phyloP scores from a whole-genome alignment of 1,140 invertebrate species.

The Hesperophylax magnus region DNA sequence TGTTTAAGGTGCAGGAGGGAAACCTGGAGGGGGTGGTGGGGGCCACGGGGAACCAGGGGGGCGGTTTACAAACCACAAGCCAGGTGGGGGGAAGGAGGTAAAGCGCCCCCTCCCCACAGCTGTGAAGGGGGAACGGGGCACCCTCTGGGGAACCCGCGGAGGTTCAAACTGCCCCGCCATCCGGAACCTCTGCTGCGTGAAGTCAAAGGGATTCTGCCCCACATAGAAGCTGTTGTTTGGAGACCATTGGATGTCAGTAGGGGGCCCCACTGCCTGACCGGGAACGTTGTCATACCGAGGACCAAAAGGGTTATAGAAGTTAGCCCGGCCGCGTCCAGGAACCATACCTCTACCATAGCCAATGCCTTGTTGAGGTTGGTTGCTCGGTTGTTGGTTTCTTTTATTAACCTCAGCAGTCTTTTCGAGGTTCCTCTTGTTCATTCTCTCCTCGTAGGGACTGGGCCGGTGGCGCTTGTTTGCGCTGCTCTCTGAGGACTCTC shows the following conservation, averaged over 20 bases:
- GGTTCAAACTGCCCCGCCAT: not conserved
- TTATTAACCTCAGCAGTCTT: slow-evolving; percentile 50
- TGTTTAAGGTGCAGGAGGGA: slow-evolving; percentile 2
- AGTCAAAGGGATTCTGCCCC: slow-evolving; percentile 23
- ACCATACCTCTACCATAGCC: not conserved
- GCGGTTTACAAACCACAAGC: slow-evolving; percentile 24
- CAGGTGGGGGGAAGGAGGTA: slow-evolving; percentile 20
- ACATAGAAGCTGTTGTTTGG: slow-evolving; percentile 14
- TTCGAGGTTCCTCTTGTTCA: slow-evolving; percentile 52
- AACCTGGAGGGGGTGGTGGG: slow-evolving; percentile 30
- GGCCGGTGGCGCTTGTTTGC: slow-evolving; percentile 43
- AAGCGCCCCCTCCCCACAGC: not conserved
- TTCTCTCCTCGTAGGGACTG: slow-evolving; percentile 51
- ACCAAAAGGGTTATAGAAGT: slow-evolving; percentile 63
- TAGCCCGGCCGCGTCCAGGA: slow-evolving; percentile 12
- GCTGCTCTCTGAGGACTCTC: slow-evolving; percentile 60
- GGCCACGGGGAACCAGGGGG: slow-evolving; percentile 14
- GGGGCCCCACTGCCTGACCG: not conserved
- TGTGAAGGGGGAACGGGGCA: slow-evolving; percentile 1
- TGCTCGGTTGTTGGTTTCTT: not conserved
- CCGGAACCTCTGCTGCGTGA: slow-evolving; percentile 4
- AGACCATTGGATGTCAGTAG: slow-evolving; percentile 37
- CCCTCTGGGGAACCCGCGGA: slow-evolving; percentile 12
- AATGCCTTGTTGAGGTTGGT: not conserved
- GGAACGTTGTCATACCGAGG: slow-evolving; percentile 31